Evolutionary conservation across 2,113 vertebrate genomes (phyloP).

Genomic region (Caretta caretta): DNA sequence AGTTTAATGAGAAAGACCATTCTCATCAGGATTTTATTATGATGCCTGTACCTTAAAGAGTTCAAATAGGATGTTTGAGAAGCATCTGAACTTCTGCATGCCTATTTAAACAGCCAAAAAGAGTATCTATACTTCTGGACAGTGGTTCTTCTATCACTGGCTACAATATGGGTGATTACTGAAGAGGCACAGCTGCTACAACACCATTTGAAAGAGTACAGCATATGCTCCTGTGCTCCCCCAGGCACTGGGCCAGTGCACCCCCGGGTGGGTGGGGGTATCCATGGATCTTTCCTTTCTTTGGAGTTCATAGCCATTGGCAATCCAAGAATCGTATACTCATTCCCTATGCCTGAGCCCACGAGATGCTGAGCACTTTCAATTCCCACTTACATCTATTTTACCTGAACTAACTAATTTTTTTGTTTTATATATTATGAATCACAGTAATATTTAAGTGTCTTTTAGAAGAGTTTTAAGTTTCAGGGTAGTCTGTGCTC

Average conservation of each 20-base stretch:
- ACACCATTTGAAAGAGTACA: neutral
- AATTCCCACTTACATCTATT: neutral
- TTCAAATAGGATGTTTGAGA: neutral
- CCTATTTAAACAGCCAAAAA: neutral
- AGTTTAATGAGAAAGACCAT: neutral
- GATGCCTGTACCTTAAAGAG: neutral
- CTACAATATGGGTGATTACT: neutral
- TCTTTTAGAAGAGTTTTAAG: neutral
- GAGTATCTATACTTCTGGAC: neutral
- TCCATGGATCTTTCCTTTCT: neutral
- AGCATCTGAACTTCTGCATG: neutral
- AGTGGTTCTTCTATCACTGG: rapidly evolving
- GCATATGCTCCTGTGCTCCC: neutral
- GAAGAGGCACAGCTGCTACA: neutral
- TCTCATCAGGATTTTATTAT: neutral
- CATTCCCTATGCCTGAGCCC: neutral
- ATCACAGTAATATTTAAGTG: neutral
- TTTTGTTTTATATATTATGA: neutral
- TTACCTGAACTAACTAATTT: neutral
- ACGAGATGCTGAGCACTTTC: neutral
- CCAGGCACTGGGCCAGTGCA: neutral
- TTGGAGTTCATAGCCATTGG: neutral
- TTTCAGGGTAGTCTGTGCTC: neutral
- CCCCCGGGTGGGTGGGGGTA: too few relatives aligned
- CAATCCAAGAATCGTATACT: neutral